Conservation (phyloP, 2,888 invertebrate species). For the Miltochrista miniata region DNA sequence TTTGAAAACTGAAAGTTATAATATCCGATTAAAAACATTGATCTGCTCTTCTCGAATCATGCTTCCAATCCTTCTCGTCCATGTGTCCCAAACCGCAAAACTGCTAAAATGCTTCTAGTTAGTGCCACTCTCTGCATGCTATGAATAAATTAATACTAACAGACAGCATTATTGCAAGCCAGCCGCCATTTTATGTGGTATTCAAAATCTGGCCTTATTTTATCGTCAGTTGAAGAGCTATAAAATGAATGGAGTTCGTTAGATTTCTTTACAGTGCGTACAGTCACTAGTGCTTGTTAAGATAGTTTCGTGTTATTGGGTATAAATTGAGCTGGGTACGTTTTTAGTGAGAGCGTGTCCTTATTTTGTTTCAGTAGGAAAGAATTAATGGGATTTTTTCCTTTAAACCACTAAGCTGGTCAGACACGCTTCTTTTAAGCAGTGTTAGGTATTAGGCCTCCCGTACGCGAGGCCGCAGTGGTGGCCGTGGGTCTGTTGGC, state of each 20-base stretch:
- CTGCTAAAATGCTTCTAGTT: slow-evolving; percentile 27
- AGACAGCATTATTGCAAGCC: slow-evolving; percentile 7
- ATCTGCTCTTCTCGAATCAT: not conserved
- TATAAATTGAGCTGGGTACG: no score
- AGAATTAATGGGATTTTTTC: no score
- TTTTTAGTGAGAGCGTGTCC: no score
- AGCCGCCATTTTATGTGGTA: slow-evolving; percentile 5
- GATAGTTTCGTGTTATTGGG: no score
- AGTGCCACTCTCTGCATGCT: slow-evolving; percentile 12
- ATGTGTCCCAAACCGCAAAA: slow-evolving; percentile 6
- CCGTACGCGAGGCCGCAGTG: no score
- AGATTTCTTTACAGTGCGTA: not conserved
- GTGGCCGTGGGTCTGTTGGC: no score
- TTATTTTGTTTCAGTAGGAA: no score
- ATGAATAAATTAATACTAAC: slow-evolving; percentile 35
- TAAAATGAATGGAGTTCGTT: not conserved
- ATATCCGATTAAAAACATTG: not conserved
- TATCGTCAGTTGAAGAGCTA: not conserved
- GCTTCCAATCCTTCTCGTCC: not conserved
- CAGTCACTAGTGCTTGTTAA: not conserved
- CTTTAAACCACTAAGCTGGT: no score
- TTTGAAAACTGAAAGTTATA: no score
- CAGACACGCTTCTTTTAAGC: no score
- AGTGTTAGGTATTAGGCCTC: no score
- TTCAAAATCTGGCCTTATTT: slow-evolving; percentile 1